Conservation (phyloP, 2,797 vertebrate genomes). For the Borostomias antarcticus region DNA sequence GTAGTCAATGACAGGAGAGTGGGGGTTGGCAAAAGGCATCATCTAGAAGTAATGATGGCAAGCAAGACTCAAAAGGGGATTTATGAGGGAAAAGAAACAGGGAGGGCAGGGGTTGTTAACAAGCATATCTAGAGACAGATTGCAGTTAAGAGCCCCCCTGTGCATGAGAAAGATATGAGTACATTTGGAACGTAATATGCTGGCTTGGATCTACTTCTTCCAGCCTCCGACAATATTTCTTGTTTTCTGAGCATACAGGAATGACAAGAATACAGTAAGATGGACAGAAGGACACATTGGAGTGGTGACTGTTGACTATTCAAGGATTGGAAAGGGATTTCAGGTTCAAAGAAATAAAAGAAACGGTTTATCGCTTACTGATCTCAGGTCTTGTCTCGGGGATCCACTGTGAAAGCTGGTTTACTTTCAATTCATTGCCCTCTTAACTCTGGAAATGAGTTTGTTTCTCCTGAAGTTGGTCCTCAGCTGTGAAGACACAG, state of each 20-base stretch:
- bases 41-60: constrained; percentile 9
- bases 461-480: neutral
- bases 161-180: neutral
- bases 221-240: neutral
- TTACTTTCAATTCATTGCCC: neutral
- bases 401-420: neutral
- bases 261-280: neutral
- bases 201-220: constrained; percentile 1
- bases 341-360: neutral
- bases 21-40: neutral
- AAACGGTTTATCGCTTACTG: neutral
- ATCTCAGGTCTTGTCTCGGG: neutral
- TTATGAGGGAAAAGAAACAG: constrained; percentile 12
- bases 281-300: neutral
- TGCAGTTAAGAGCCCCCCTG: neutral
- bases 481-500: neutral
- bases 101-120: constrained; percentile 3
- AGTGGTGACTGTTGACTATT: neutral
- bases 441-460: neutral
- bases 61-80: neutral
- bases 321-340: neutral
- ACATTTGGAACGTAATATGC: constrained; percentile 7
- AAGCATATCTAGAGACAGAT: constrained; percentile 16
- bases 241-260: neutral
- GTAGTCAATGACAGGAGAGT: neutral